A percentile compares a stretch with the other conserved stretches of the same genome.
Evolutionary conservation across 2,888 invertebrate genomes (phyloP).

Genomic region (Ditula angustiorana): DNA sequence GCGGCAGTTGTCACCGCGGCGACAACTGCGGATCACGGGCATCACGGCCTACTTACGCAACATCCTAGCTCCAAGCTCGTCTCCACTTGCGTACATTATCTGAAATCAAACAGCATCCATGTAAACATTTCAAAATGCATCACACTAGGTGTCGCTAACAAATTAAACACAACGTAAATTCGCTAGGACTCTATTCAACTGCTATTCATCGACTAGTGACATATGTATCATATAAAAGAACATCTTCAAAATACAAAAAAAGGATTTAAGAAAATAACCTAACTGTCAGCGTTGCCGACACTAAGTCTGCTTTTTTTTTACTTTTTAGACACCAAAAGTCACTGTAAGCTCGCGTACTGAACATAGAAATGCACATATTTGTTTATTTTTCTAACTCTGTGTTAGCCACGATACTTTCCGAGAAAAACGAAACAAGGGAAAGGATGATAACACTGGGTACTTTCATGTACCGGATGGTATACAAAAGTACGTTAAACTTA

Average conservation of each 20-base stretch:
- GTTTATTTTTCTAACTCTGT: constrained; percentile 12
- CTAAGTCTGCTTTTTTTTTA: too few species aligned
- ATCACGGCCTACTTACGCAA: constrained; percentile 68
- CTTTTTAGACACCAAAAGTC: too few species aligned
- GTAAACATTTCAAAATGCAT: constrained; percentile 23
- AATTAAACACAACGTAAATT: too few species aligned
- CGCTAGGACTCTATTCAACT: too few species aligned
- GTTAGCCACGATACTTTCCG: constrained; percentile 4
- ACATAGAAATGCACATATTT: constrained; percentile 16
- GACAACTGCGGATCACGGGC: constrained; percentile 52
- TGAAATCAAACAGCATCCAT: constrained; percentile 24
- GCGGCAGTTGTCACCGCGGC: constrained; percentile 52
- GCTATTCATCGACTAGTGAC: too few species aligned
- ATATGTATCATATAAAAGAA: too few species aligned
- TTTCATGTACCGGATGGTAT: constrained; percentile 1
- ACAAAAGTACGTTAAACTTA: not conserved
- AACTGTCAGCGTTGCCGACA: too few species aligned
- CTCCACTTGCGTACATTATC: constrained; percentile 27
- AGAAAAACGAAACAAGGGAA: constrained; percentile 19
- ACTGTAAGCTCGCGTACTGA: not conserved
- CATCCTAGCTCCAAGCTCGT: constrained; percentile 45
- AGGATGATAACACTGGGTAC: constrained; percentile 46
- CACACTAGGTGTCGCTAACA: not conserved
- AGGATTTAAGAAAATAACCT: too few species aligned
- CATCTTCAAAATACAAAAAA: constrained; percentile 19